These are phyloP conservation scores for Gibbula magus DNA, from an alignment of 2,888 invertebrate genomes.

Conservation along the genomic window DNA sequence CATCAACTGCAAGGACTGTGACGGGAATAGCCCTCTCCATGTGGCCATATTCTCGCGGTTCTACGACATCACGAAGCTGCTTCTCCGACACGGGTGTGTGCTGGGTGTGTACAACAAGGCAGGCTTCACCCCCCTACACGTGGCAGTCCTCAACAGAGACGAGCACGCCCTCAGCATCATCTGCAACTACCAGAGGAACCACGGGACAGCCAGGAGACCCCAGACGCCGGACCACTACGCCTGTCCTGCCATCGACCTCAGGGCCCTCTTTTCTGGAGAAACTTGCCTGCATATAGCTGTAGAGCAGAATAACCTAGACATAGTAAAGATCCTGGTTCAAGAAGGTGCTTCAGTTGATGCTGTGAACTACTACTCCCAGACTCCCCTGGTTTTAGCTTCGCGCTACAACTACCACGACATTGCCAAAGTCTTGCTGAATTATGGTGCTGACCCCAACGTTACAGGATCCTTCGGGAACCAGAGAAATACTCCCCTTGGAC, in stretches of 20 bases:
- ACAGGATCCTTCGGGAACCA: slow-evolving; percentile 27
- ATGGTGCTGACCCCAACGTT: slow-evolving; percentile 21
- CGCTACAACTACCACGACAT: slow-evolving; percentile 21
- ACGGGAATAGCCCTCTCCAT: slow-evolving; percentile 21
- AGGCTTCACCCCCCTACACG: slow-evolving; percentile 21
- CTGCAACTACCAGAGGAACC: slow-evolving; percentile 2
- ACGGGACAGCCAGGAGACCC: background rate
- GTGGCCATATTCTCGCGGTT: slow-evolving; percentile 10
- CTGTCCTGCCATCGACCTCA: slow-evolving; percentile 25
- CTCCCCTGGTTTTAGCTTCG: slow-evolving; percentile 22
- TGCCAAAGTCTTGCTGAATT: background rate
- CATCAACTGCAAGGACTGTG: slow-evolving; percentile 16
- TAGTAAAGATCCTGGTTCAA: slow-evolving; percentile 11
- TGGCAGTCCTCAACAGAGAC: slow-evolving; percentile 22
- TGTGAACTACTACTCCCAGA: slow-evolving; percentile 18
- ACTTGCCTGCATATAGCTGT: slow-evolving; percentile 27
- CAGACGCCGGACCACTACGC: background rate
- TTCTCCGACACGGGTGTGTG: slow-evolving; percentile 7
- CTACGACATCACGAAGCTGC: slow-evolving; percentile 23
- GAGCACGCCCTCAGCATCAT: slow-evolving; percentile 22
- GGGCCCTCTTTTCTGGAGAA: slow-evolving; percentile 23
- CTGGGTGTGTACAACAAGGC: slow-evolving; percentile 14
- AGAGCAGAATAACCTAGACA: slow-evolving; percentile 25
- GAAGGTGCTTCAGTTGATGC: slow-evolving; percentile 22
- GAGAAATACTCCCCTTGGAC: slow-evolving; percentile 14